Conservation (phyloP, 2,888 invertebrate genomes). For the Urechis unicinctus region DNA sequence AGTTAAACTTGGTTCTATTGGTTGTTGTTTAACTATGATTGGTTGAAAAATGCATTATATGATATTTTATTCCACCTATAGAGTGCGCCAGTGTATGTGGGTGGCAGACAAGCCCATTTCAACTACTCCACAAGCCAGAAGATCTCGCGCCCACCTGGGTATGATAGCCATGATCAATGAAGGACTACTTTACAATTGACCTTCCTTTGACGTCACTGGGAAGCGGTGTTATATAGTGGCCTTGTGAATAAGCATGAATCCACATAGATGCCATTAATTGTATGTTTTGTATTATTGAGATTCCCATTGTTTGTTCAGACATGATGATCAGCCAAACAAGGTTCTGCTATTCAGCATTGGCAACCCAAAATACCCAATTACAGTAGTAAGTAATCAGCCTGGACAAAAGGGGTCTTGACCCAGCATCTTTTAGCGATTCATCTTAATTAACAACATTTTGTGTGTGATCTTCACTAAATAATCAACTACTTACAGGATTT, state of each 20-base stretch:
- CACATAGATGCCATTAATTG: too few species aligned
- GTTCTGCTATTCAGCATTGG: constrained; percentile 94
- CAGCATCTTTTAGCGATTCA: background rate
- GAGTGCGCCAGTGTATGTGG: constrained; percentile 43
- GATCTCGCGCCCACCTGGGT: constrained; percentile 36
- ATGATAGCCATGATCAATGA: background rate
- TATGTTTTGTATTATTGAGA: too few species aligned
- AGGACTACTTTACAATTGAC: background rate
- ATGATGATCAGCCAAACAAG: constrained; percentile 62
- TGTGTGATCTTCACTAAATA: too few species aligned
- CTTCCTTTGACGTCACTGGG: background rate
- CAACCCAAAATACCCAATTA: constrained; percentile 97
- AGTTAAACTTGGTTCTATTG: too few species aligned
- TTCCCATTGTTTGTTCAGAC: too few species aligned
- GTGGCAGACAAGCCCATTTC: constrained; percentile 49
- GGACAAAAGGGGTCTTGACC: too few species aligned
- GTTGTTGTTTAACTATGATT: too few species aligned
- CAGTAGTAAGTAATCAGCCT: constrained; percentile 97
- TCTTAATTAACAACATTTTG: too few species aligned
- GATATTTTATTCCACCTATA: background rate
- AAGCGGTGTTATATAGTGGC: too few species aligned
- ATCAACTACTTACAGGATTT: too few species aligned
- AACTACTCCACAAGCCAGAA: constrained; percentile 52
- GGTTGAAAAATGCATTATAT: too few species aligned
- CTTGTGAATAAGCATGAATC: too few species aligned